Percentiles rank a stretch among this genome's conserved stretches.
Evolutionary conservation across 2,888 invertebrate genomes (phyloP).

Genomic region (Aphodius granarius): DNA sequence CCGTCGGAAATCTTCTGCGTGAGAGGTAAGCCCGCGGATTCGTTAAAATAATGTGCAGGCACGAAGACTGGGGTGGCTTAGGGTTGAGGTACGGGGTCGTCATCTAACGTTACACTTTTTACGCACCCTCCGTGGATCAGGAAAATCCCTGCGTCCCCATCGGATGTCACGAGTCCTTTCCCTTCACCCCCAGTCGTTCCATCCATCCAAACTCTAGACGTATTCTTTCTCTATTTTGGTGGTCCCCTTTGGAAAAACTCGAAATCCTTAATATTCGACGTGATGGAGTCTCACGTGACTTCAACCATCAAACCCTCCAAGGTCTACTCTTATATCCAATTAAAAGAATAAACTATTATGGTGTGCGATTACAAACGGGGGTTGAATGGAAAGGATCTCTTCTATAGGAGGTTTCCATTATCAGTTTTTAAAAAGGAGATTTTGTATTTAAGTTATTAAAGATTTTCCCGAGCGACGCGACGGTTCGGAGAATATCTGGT

Average conservation of each 20-base stretch:
- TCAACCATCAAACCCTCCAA: slow-evolving; percentile 26
- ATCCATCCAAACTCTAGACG: slow-evolving; percentile 20
- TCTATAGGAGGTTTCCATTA: neutral
- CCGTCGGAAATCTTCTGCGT: neutral
- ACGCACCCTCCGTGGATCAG: slow-evolving; percentile 41
- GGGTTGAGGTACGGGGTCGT: slow-evolving; percentile 33
- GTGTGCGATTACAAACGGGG: slow-evolving; percentile 41
- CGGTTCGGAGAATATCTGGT: neutral
- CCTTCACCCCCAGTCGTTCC: slow-evolving; percentile 17
- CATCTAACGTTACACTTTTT: slow-evolving; percentile 36
- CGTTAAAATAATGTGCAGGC: slow-evolving; percentile 37
- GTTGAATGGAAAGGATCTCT: neutral
- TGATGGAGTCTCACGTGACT: slow-evolving; percentile 51
- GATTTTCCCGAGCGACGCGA: neutral
- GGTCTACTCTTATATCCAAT: slow-evolving; percentile 45
- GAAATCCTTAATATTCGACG: slow-evolving; percentile 48
- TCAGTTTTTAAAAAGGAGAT: neutral
- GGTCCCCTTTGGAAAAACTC: slow-evolving; percentile 26
- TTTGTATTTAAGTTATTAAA: neutral
- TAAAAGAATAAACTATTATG: slow-evolving; percentile 51
- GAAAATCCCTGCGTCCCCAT: slow-evolving; percentile 44
- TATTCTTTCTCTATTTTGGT: neutral
- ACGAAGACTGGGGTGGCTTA: slow-evolving; percentile 22
- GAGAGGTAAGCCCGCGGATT: slow-evolving; percentile 28
- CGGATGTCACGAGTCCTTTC: slow-evolving; percentile 46